Evolutionary conservation across 1,140 invertebrate species (phyloP).

Genomic region (Drosophila nasuta): DNA sequence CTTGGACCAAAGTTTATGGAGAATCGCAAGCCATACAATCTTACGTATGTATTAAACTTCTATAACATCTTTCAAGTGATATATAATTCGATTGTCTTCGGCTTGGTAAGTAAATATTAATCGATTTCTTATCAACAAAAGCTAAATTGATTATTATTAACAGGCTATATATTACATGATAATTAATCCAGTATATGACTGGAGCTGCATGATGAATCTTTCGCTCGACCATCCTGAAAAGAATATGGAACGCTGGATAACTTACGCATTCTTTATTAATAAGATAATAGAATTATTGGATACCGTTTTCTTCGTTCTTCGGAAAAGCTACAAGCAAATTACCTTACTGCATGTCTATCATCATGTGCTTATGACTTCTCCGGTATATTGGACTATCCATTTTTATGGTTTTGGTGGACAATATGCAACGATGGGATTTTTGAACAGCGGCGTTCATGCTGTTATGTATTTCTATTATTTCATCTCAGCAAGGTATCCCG

Average conservation of each 20-base stretch:
- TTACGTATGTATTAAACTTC: slow-evolving; percentile 89
- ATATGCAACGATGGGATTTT: too few relatives aligned
- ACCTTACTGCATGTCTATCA: too few relatives aligned
- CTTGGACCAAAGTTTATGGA: slow-evolving; percentile 92
- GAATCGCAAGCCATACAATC: slow-evolving; percentile 90
- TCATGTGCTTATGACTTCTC: too few relatives aligned
- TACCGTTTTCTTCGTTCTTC: slow-evolving; percentile 93
- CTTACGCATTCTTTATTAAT: slow-evolving; percentile 50
- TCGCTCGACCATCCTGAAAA: slow-evolving; percentile 34
- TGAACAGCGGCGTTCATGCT: too few relatives aligned
- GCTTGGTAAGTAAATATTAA: slow-evolving; percentile 7
- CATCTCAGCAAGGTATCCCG: too few relatives aligned
- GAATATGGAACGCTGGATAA: not conserved
- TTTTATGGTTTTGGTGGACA: too few relatives aligned
- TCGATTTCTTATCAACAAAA: not conserved
- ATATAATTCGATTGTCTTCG: slow-evolving; percentile 39
- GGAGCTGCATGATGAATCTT: slow-evolving; percentile 1
- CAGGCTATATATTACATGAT: slow-evolving; percentile 12
- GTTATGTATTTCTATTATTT: too few relatives aligned
- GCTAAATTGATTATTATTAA: not conserved
- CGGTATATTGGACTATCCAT: too few relatives aligned
- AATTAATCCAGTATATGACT: not conserved
- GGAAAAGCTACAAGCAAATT: too few relatives aligned
- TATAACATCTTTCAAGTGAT: slow-evolving; percentile 91
- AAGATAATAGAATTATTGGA: slow-evolving; percentile 87